These are phyloP conservation scores for Chiridota heheva DNA, from an alignment of 35 echinoderm and acorn worm species.

Conservation along the genomic window DNA sequence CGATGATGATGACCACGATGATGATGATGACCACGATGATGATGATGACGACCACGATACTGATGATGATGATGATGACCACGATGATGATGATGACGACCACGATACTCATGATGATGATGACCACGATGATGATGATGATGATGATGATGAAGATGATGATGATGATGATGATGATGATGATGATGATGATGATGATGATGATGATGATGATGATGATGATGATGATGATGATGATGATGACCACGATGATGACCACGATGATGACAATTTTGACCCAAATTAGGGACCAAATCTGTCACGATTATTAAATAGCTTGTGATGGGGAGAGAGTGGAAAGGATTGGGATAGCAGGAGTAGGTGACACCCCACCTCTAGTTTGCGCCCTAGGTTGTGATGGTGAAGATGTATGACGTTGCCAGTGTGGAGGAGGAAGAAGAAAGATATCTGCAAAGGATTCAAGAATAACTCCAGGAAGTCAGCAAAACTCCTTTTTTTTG, in stretches of 20 bases:
- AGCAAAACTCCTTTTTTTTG: too few species aligned
- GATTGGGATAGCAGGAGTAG: background rate
- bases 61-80: too few species aligned
- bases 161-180: constrained; percentile 26
- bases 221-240: background rate
- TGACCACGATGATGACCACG: background rate
- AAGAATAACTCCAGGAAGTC: too few species aligned
- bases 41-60: too few species aligned
- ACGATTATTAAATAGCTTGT: background rate
- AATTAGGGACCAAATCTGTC: background rate
- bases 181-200: constrained; percentile 3
- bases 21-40: too few species aligned
- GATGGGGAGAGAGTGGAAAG: background rate
- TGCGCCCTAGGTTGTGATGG: background rate
- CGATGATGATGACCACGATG: too few species aligned
- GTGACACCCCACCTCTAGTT: background rate
- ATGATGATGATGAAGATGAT: constrained; percentile 10
- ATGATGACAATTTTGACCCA: background rate
- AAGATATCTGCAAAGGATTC: too few species aligned
- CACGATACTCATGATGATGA: too few species aligned
- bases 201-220: constrained; percentile 12
- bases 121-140: too few species aligned
- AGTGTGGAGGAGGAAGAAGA: too few species aligned
- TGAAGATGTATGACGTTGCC: too few species aligned
- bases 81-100: background rate